Conservation (phyloP, 1,140 invertebrate genomes). For the Meloidogyne floridensis region DNA sequence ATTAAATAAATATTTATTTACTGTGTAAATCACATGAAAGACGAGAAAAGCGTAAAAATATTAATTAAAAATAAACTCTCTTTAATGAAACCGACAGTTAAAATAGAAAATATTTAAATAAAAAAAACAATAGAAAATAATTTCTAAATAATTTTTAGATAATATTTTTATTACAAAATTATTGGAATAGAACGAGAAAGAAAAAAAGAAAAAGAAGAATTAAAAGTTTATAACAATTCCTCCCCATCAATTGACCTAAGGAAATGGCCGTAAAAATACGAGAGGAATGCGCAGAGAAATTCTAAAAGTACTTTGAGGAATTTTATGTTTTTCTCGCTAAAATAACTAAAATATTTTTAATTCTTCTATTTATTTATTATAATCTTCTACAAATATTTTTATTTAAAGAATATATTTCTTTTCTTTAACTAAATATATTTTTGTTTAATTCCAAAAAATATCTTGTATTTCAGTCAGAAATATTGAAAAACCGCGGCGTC, state of each 20-base stretch:
- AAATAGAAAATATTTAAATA: not conserved
- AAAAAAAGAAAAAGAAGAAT: not conserved
- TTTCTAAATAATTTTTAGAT: not conserved
- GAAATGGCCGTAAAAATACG: not conserved
- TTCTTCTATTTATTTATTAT: too few species aligned
- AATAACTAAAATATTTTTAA: too few species aligned
- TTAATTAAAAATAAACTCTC: not conserved
- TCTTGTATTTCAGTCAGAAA: too few species aligned
- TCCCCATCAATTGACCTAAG: not conserved
- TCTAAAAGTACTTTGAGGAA: too few species aligned
- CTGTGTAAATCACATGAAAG: not conserved
- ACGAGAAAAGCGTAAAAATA: not conserved
- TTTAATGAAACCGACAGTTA: not conserved
- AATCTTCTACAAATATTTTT: too few species aligned
- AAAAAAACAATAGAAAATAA: not conserved
- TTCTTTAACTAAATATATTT: too few species aligned
- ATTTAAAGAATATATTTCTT: too few species aligned
- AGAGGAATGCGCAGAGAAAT: not conserved
- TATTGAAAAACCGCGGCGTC: too few species aligned
- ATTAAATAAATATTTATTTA: too few species aligned
- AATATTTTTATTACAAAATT: not conserved
- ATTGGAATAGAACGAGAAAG: not conserved
- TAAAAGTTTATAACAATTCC: not conserved
- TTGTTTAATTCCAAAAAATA: too few species aligned
- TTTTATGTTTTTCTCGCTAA: too few species aligned